These are phyloP conservation scores for Turdus rufiventris DNA, from an alignment of 2,113 vertebrate species.

Conservation along the genomic window DNA sequence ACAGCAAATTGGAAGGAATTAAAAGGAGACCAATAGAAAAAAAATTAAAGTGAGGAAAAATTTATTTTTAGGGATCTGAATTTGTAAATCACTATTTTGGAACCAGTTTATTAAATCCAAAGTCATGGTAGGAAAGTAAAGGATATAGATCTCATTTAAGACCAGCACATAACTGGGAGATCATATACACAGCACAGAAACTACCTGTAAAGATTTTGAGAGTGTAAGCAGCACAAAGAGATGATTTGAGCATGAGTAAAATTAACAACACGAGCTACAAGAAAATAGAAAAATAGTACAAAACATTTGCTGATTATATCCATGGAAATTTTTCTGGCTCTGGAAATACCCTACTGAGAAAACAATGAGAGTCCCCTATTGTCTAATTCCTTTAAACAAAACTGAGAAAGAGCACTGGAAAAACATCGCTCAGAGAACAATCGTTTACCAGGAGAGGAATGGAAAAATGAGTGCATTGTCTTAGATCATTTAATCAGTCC, in stretches of 20 bases:
- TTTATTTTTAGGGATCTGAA: neutral
- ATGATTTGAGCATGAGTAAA: neutral
- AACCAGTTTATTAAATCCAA: neutral
- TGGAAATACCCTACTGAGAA: conserved; percentile 7
- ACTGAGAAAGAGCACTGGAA: conserved; percentile 28
- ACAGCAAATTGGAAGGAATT: neutral
- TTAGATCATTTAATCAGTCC: conserved; percentile 5
- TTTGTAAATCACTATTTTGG: neutral
- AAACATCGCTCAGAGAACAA: conserved; percentile 2
- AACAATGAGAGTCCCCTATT: conserved; percentile 17
- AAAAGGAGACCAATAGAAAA: neutral
- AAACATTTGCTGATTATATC: conserved; percentile 6
- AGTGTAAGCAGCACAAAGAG: neutral
- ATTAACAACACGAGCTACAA: neutral
- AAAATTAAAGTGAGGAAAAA: neutral
- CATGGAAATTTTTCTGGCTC: neutral
- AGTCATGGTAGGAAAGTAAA: neutral
- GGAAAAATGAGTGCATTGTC: neutral
- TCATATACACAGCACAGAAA: neutral
- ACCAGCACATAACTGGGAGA: neutral
- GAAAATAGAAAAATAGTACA: neutral
- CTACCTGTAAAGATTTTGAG: neutral
- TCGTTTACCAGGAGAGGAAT: neutral
- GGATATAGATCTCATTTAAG: neutral
- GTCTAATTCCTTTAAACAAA: conserved; percentile 28